A percentile compares a stretch with the other conserved stretches of the same genome.
Evolutionary conservation across 2,888 invertebrate species (phyloP).

Genomic region (Chydorus sphaericus): DNA sequence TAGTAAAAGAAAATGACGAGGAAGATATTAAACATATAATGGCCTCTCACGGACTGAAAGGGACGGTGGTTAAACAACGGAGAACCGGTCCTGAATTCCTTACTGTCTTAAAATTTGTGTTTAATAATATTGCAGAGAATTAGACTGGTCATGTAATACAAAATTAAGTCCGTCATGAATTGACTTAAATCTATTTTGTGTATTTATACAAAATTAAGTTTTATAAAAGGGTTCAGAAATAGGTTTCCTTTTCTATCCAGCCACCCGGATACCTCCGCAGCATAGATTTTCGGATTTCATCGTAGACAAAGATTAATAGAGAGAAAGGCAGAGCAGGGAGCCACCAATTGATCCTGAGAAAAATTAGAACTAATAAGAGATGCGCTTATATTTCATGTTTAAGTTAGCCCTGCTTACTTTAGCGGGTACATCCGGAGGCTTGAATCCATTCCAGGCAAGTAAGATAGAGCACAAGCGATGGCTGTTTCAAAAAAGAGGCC

Average conservation of each 20-base stretch:
- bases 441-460: conserved; percentile 30
- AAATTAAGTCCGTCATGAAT: too few species aligned
- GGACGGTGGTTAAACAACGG: conserved; percentile 49
- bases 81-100: conserved; percentile 76
- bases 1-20: conserved; percentile 78
- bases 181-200: background rate
- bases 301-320: conserved; percentile 53
- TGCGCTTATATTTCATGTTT: too few species aligned
- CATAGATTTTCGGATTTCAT: conserved; percentile 54
- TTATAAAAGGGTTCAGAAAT: too few species aligned
- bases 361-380: too few species aligned
- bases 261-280: conserved; percentile 49
- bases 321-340: conserved; percentile 59
- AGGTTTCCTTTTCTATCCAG: conserved; percentile 59
- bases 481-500: conserved; percentile 24
- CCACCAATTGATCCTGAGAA: conserved; percentile 47
- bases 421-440: conserved; percentile 22
- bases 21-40: conserved; percentile 49
- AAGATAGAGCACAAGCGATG: conserved; percentile 29
- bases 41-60: conserved; percentile 39
- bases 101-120: conserved; percentile 56
- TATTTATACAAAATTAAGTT: background rate
- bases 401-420: too few species aligned
- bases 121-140: too few species aligned
- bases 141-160: too few species aligned